Percentiles rank a stretch among this genome's conserved stretches.
phyloP scores from a whole-genome alignment of 2,113 vertebrate genomes.

The Vidua chalybeata region DNA sequence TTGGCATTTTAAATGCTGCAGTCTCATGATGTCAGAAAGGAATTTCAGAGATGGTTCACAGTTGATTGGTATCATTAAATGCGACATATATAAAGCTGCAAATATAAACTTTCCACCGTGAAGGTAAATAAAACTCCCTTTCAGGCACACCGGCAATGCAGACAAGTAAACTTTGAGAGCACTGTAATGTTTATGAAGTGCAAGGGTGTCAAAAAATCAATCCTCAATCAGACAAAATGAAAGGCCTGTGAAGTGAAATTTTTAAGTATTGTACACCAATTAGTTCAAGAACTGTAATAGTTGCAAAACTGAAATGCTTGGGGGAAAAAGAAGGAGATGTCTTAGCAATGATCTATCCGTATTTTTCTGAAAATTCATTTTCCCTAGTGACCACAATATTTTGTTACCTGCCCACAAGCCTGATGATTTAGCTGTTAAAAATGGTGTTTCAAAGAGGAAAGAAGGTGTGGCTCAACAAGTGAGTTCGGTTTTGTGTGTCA shows the following conservation, averaged over 20 bases:
- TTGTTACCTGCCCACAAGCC: too few relatives aligned
- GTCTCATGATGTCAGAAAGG: constrained; percentile 34
- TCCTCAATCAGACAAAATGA: not conserved
- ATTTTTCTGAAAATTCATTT: not conserved
- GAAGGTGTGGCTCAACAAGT: not conserved
- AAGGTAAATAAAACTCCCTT: constrained; percentile 10
- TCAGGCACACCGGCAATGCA: not conserved
- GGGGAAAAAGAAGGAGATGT: not conserved
- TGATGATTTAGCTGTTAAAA: not conserved
- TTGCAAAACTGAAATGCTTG: not conserved
- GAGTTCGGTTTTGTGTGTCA: not conserved
- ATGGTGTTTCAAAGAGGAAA: not conserved
- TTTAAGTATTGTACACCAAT: not conserved
- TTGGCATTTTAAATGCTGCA: constrained; percentile 59
- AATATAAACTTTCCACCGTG: constrained; percentile 6
- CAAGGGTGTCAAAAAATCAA: not conserved
- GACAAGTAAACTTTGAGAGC: not conserved
- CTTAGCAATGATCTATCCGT: not conserved
- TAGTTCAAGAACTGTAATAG: not conserved
- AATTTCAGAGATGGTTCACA: constrained; percentile 50
- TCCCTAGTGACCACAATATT: not conserved
- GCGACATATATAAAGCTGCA: constrained; percentile 46
- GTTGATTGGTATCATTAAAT: constrained; percentile 64
- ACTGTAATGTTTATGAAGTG: not conserved
- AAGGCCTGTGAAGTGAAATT: not conserved